These are phyloP conservation scores for Wasmannia auropunctata DNA, from an alignment of 1,140 invertebrate species.

Conservation along the genomic window DNA sequence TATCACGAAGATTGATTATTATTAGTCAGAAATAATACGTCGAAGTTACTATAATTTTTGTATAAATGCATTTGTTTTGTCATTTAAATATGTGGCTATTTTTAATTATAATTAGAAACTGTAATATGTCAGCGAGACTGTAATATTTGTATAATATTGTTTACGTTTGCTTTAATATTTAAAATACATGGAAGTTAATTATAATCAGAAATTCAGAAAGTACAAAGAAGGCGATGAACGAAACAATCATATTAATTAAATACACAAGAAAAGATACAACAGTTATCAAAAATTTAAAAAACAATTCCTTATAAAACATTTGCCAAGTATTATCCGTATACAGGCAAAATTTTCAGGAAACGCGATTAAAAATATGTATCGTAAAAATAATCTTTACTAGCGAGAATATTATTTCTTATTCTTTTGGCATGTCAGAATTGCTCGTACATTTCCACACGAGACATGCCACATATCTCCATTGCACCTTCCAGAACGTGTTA, in stretches of 20 bases:
- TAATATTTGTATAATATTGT: neutral
- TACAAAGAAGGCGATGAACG: neutral
- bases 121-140: too few relatives aligned
- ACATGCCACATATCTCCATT: neutral
- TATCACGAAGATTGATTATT: neutral
- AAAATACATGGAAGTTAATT: neutral
- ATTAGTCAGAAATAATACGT: too few relatives aligned
- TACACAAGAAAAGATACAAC: neutral
- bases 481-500: neutral
- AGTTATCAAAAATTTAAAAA: neutral
- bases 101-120: too few relatives aligned
- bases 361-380: neutral
- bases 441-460: neutral
- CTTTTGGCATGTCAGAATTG: neutral
- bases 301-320: neutral
- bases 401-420: neutral
- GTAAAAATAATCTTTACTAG: neutral
- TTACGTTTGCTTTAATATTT: neutral
- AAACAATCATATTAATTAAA: neutral
- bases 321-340: neutral
- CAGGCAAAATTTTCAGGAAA: neutral
- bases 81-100: too few relatives aligned
- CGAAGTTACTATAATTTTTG: too few relatives aligned
- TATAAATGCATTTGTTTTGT: too few relatives aligned
- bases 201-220: neutral